Conservation (phyloP, 2,888 invertebrate species). For the Acanthacorydalis orientalis region DNA sequence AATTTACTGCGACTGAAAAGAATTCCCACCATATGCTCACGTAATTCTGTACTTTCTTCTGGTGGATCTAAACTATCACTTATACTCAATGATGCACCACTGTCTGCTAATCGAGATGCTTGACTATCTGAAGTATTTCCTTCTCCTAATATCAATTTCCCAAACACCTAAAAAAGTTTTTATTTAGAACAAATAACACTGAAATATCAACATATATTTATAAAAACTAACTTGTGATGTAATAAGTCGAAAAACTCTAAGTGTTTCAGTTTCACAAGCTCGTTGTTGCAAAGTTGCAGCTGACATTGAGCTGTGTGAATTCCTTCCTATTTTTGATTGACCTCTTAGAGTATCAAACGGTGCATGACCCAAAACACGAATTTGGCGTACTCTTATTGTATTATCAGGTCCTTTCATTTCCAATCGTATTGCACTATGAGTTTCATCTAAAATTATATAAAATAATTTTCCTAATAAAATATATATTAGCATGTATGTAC, state of each 20-base stretch:
- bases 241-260: slow-evolving; percentile 79
- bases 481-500: background rate
- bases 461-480: background rate
- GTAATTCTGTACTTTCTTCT: slow-evolving; percentile 36
- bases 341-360: slow-evolving; percentile 36
- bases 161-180: slow-evolving; percentile 52
- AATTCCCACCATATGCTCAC: slow-evolving; percentile 94
- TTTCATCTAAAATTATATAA: slow-evolving; percentile 20
- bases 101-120: slow-evolving; percentile 11
- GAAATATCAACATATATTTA: background rate
- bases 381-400: slow-evolving; percentile 75
- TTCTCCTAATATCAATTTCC: slow-evolving; percentile 66
- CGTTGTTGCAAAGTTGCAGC: slow-evolving; percentile 55
- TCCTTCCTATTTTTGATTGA: slow-evolving; percentile 4
- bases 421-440: slow-evolving; percentile 47
- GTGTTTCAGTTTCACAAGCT: slow-evolving; percentile 80
- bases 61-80: slow-evolving; percentile 27
- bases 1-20: slow-evolving; percentile 86
- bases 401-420: slow-evolving; percentile 87
- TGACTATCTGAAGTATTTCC: slow-evolving; percentile 14
- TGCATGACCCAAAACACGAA: slow-evolving; percentile 48
- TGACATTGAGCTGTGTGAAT: background rate
- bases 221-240: slow-evolving; percentile 55
- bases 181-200: background rate
- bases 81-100: slow-evolving; percentile 16